Evolutionary conservation across 1,140 invertebrate species (phyloP), one percentile per base, ranked within the genome.

Genomic region (Uloborus diversus): DNA sequence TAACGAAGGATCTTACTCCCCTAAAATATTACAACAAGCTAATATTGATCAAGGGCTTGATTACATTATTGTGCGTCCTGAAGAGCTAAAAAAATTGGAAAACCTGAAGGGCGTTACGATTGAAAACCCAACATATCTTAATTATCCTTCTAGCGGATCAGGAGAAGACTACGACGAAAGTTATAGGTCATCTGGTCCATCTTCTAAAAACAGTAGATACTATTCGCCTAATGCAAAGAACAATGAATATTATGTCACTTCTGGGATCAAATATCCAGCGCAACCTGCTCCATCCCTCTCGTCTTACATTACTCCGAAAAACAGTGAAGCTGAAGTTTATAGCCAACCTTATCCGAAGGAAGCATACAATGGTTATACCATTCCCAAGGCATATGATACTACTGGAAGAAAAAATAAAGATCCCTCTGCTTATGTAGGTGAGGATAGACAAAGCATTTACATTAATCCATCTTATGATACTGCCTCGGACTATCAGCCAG

Each of bases 31-130:
- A 9, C 59, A 76, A 5, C 14, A 30, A n/a, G 23, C 27, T 13
- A 23, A 51, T 14, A 11, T 5, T 25, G 51, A 78, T 2, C 66
- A 78, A 32, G 23, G 57, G 47, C 61, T 76, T 1, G 61, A 47
- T 5, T 78, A 78, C n/a, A 49, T 66, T 35, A 13, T 78, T 23
- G 14, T 66, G 11, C 28, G 61, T 25, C 62, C 62, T 14, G 75
- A 66, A 66, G 49, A 78, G 1, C 13, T 59, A n/a, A 30, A 78
- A 23, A 27, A 20, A 27, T 25, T 66, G 32, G 17, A 78, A 30
- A 64, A 51, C 27, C 1, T 51, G 17, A 14, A 49, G 23, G 59
- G 30, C 0, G 17, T 75, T 13, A 53, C 5, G 28, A 23, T 51
- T 3, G 71, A 75, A 11, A 35, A 51, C 14, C 71, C 57, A 25